Evolutionary conservation across 2,113 vertebrate genomes (phyloP).

Genomic region (Thymallus thymallus): DNA sequence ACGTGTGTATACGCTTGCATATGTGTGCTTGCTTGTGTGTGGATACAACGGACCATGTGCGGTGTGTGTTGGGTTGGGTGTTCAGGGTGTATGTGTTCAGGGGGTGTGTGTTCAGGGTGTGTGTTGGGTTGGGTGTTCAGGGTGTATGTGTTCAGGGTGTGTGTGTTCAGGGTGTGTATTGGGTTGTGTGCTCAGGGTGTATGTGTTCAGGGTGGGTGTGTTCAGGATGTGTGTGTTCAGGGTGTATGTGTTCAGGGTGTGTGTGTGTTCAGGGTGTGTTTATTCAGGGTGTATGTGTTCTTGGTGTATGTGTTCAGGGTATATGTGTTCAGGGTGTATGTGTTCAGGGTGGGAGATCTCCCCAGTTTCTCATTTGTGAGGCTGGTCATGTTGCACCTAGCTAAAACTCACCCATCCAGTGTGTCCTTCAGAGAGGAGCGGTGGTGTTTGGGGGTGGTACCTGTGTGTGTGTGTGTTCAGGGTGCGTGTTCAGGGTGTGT

Average conservation of each 20-base stretch:
- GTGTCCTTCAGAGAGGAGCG: too few species aligned
- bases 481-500: background rate
- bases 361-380: too few species aligned
- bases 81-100: background rate
- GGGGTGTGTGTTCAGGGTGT: too few species aligned
- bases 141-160: background rate
- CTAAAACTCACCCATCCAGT: too few species aligned
- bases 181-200: background rate
- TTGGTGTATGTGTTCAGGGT: conserved; percentile 15
- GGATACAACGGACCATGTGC: conserved; percentile 23
- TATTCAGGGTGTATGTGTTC: conserved; percentile 4
- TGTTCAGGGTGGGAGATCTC: background rate
- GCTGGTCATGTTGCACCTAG: too few species aligned
- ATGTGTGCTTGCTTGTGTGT: conserved; percentile 23
- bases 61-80: conserved; percentile 8
- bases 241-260: background rate
- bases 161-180: background rate
- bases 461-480: too few species aligned
- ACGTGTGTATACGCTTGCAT: background rate
- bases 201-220: background rate
- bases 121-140: background rate
- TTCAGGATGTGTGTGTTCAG: background rate
- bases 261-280: background rate
- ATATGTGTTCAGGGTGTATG: background rate
- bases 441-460: too few species aligned